Base-by-base conservation (phyloP, 2,888 invertebrate species). In the Calameuta pallipes region DNA sequence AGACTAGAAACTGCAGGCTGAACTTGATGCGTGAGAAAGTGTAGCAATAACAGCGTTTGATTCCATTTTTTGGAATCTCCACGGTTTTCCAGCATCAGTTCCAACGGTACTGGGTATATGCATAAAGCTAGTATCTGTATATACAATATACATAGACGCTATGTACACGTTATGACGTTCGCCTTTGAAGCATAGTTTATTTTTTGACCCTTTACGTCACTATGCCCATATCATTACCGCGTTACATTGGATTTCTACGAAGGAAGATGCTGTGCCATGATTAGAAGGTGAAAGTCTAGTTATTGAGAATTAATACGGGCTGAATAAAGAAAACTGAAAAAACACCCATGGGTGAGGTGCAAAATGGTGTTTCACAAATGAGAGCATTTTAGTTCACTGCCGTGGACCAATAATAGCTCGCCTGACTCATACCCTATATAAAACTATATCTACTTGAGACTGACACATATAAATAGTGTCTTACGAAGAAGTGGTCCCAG, bases 341-440 rank as follows among this genome's bases (percentile, higher is more conserved):
- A 56, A 56, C 9, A 56, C 0, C 1, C 9, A 23, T 23, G 56
- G 6, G 23, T 56, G 6, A 6, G 23, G 23, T 56, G 56, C 56
- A 23, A 23, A 56, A 56, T 56, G 56, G 23, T 56, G 9, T 23
- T 56, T 56, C 23, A 56, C 56, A 56, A 56, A 56, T 56, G 9
- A 36, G 36, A 74, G 76, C 56, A 31, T 75, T 78, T 76, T 78
- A 73, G 78, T 78, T 76, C 76, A 78, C 76, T 78, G 69, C 78
- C 78, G 23, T 56, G 56, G 56, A 56, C 56, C 56, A 56, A 56
- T 56, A 56, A 78, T 78, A 78, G 78, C 76, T 31, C 78, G 73
- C 12, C 74, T 78, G 78, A 78, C 76, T 76, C 78, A 78, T 71
- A 35, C 30, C 41, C 75, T 34, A 68, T 75, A 75, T 77, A 77